Evolutionary conservation across 2,888 invertebrate genomes (phyloP).

Genomic region (Phortica okadai): DNA sequence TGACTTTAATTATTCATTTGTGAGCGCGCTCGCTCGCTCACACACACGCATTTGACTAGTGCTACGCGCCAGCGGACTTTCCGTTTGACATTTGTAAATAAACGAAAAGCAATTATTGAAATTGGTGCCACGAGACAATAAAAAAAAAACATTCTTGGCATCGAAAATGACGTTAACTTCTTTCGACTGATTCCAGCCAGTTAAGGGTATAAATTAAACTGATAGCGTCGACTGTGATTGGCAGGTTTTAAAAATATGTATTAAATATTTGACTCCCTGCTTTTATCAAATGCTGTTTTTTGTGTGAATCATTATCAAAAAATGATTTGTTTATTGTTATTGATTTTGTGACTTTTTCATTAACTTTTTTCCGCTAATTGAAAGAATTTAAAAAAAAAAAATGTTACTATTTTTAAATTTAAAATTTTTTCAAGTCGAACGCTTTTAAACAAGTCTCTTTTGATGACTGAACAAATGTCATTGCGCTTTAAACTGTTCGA

Average conservation of each 20-base stretch:
- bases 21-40: not conserved
- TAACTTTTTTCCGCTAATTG: too few relatives aligned
- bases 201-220: too few relatives aligned
- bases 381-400: too few relatives aligned
- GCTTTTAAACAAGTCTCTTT: not conserved
- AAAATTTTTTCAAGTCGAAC: too few relatives aligned
- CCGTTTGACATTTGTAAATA: conserved; percentile 30
- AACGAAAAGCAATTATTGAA: conserved; percentile 58
- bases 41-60: not conserved
- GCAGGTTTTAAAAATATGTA: too few relatives aligned
- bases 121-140: conserved; percentile 60
- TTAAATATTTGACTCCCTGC: too few relatives aligned
- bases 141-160: conserved; percentile 20
- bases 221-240: too few relatives aligned
- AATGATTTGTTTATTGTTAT: too few relatives aligned
- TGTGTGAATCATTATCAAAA: too few relatives aligned
- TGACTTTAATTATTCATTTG: conserved; percentile 68
- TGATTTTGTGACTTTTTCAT: too few relatives aligned
- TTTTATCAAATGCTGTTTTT: too few relatives aligned
- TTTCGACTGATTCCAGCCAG: not conserved
- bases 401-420: not conserved
- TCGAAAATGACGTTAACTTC: not conserved
- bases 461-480: not conserved
- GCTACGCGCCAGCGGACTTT: conserved; percentile 18
- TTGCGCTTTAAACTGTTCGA: not conserved